Percentiles rank a stretch among this genome's conserved stretches.
phyloP scores from a whole-genome alignment of 2,113 vertebrate species.

The Cyanistes caeruleus region DNA sequence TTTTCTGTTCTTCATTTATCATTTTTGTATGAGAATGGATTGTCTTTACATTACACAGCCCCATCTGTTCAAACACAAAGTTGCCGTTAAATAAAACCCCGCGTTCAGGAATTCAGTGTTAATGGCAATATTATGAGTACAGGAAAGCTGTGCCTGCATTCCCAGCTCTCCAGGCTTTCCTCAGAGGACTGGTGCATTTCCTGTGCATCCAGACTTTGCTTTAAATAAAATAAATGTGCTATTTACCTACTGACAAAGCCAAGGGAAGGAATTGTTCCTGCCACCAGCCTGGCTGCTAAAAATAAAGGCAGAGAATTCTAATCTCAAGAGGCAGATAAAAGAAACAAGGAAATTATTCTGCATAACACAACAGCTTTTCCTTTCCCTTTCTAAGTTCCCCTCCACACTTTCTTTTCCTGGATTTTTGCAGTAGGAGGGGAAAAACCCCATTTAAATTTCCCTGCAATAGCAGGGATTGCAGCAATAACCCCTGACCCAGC shows the following conservation, averaged over 20 bases:
- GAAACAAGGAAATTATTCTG: background rate
- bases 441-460: background rate
- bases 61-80: background rate
- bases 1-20: background rate
- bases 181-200: background rate
- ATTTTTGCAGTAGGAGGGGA: background rate
- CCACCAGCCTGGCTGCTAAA: constrained; percentile 32
- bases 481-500: background rate
- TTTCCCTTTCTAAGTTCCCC: background rate
- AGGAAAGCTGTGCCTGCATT: background rate
- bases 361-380: background rate
- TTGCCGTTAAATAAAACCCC: background rate
- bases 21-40: background rate
- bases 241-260: constrained; percentile 14
- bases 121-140: background rate
- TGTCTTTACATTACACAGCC: background rate
- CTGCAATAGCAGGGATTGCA: background rate
- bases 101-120: background rate
- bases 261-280: background rate
- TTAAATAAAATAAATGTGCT: background rate
- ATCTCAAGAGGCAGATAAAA: constrained; percentile 23
- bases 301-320: background rate
- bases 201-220: background rate
- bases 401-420: background rate
- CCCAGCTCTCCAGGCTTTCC: background rate